Conservation (phyloP, 37 sponge, comb jelly and placozoan genomes). For the Bolinopsis microptera region DNA sequence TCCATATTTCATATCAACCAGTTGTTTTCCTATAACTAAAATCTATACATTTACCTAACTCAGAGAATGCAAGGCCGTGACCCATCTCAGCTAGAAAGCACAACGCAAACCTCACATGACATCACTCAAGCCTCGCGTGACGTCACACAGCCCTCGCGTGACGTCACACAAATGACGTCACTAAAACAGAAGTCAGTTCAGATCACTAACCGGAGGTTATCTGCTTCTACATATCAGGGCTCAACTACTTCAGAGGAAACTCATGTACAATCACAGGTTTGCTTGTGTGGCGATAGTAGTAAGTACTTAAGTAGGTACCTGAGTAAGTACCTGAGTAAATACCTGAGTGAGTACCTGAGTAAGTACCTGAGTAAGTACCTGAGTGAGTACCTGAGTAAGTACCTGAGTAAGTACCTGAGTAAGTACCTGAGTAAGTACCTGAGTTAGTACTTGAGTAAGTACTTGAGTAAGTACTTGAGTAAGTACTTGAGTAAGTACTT, state of each 20-base stretch:
- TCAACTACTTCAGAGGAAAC: conserved; percentile 42
- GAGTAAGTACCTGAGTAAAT: neutral
- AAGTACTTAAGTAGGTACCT: neutral
- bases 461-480: neutral
- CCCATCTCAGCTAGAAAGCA: neutral
- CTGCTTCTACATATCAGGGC: conserved; percentile 50
- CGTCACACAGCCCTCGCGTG: conserved; percentile 39
- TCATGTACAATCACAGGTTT: conserved; percentile 52
- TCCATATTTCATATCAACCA: too few relatives aligned
- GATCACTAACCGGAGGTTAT: conserved; percentile 26
- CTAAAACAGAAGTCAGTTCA: conserved; percentile 25
- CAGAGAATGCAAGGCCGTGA: neutral
- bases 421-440: neutral
- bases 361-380: neutral
- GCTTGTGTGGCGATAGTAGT: neutral
- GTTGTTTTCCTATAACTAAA: too few relatives aligned
- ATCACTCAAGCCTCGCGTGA: neutral
- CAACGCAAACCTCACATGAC: neutral
- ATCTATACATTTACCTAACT: too few relatives aligned
- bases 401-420: neutral
- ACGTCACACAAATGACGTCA: neutral
- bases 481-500: too few relatives aligned
- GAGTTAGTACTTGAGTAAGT: neutral
- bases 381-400: neutral
- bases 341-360: neutral